Percentiles rank a stretch among this genome's conserved stretches.
phyloP scores from a whole-genome alignment of 2,113 vertebrate species.

The Micromys minutus region DNA sequence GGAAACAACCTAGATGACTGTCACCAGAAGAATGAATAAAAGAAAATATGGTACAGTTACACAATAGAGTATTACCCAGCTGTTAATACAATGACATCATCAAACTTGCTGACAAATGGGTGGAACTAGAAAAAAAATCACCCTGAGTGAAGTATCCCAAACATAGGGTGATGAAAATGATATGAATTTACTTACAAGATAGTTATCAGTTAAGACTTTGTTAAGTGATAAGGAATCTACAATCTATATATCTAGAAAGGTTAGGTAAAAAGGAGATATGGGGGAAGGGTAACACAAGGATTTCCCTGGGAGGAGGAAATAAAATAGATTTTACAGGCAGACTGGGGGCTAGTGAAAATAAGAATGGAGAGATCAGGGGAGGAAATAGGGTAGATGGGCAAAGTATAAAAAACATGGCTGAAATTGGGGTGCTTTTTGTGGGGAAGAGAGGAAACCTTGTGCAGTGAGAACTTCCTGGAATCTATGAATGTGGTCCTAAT shows the following conservation, averaged over 20 bases:
- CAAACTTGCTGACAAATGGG: background rate
- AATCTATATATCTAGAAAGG: background rate
- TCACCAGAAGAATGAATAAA: background rate
- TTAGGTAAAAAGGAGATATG: background rate
- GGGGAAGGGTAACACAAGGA: background rate
- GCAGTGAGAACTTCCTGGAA: background rate
- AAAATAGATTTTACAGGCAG: background rate
- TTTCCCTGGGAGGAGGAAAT: background rate
- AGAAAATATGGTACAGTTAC: background rate
- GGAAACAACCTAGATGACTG: background rate
- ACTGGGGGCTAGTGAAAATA: background rate
- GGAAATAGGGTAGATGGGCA: background rate
- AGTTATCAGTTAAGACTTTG: background rate
- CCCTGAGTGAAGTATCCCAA: background rate
- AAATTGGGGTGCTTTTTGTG: background rate
- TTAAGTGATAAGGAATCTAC: background rate
- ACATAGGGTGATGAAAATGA: background rate
- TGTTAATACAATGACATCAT: background rate
- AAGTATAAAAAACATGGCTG: background rate
- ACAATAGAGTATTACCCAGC: background rate
- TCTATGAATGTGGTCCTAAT: background rate
- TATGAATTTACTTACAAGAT: background rate
- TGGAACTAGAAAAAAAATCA: background rate
- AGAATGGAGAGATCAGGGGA: background rate
- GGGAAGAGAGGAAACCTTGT: background rate